phyloP scores from a whole-genome alignment of 2,113 vertebrate genomes.

The Astatoreochromis straeleni region DNA sequence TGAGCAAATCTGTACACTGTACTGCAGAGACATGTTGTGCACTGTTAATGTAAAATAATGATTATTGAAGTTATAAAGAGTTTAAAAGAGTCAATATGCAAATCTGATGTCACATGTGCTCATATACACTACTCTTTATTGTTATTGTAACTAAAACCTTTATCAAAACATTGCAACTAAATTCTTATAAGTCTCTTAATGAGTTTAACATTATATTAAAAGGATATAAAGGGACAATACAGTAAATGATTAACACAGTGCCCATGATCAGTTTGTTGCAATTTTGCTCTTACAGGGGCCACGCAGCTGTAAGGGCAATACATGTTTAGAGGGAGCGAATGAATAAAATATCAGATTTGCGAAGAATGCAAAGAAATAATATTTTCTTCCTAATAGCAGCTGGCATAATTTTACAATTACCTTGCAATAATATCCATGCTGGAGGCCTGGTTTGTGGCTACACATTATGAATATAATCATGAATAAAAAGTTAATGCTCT shows the following conservation, averaged over 20 bases:
- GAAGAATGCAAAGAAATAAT: background rate
- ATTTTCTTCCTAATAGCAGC: background rate
- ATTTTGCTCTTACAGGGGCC: background rate
- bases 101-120: background rate
- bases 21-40: accelerated
- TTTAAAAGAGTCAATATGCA: background rate
- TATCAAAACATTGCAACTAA: background rate
- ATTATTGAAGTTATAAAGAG: background rate
- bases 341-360: background rate
- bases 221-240: background rate
- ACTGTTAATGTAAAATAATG: background rate
- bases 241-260: background rate
- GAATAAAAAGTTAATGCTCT: background rate
- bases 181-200: background rate
- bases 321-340: background rate
- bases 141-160: background rate
- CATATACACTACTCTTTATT: background rate
- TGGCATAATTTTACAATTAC: background rate
- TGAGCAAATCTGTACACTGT: background rate
- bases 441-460: slow-evolving; percentile 9
- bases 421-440: slow-evolving; percentile 4
- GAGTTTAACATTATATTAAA: background rate
- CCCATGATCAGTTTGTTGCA: background rate
- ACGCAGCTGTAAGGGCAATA: background rate
- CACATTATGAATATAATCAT: slow-evolving; percentile 1